These are phyloP conservation scores for Barnardius zonarius DNA, from an alignment of 2,113 vertebrate genomes.

Conservation along the genomic window DNA sequence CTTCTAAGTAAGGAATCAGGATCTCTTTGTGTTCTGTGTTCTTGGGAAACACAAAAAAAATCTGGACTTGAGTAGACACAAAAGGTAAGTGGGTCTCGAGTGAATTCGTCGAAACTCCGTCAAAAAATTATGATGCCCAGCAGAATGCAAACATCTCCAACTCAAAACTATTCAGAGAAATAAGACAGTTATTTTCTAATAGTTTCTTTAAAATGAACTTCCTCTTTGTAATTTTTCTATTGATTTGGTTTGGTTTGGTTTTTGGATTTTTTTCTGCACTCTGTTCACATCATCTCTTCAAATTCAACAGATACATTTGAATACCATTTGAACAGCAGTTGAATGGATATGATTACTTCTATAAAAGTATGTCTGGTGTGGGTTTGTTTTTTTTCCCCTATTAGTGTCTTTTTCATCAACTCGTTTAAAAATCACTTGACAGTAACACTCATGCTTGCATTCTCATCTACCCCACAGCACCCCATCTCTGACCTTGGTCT, in stretches of 20 bases:
- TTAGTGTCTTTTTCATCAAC: not conserved
- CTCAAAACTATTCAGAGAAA: not conserved
- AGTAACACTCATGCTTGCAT: not conserved
- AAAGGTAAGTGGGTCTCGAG: not conserved
- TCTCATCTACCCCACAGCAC: rapidly evolving
- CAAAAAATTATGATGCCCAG: not conserved
- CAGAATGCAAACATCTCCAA: not conserved
- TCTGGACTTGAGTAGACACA: not conserved
- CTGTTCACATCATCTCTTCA: not conserved
- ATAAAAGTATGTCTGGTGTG: not conserved
- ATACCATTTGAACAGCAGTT: not conserved
- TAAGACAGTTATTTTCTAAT: not conserved
- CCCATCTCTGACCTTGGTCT: not conserved
- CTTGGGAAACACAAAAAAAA: not conserved
- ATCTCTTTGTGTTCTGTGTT: not conserved
- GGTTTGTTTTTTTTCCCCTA: not conserved
- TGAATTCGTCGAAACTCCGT: not conserved
- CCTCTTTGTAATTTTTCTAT: not conserved
- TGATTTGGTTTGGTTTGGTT: not conserved
- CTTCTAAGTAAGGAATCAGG: not conserved
- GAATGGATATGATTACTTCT: not conserved
- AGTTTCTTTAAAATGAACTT: not conserved
- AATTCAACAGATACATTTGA: not conserved
- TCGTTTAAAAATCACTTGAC: not conserved
- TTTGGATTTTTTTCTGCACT: not conserved